Evolutionary conservation across 2,888 invertebrate genomes (phyloP), one percentile per base, ranked within the genome.

Genomic region (Cantharis rustica): DNA sequence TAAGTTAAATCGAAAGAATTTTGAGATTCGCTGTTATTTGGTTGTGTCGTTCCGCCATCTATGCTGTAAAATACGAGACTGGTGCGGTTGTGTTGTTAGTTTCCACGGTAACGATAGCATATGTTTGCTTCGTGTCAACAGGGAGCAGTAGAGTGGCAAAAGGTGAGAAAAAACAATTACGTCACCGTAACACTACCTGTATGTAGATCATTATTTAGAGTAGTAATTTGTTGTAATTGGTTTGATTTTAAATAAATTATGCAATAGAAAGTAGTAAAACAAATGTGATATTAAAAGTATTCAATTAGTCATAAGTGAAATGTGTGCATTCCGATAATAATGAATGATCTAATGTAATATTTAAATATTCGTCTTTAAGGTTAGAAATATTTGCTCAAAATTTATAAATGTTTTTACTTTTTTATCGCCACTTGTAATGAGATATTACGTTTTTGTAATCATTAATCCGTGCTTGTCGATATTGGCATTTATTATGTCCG

Each of bases 301-400:
- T 73, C 61, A 73, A 63, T 69, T 77, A 77, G 76, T 71, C 76
- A 69, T 77, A 71, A 77, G 76, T 77, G 76, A 77, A 74, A 77
- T 77, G 76, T 71, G 76, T 77, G 71, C 71, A 69, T 74, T 77
- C 73, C 76, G 23, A 66, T 47, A 47, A 47, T 47, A 66, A 66
- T 66, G 10, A 66, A 66, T 66, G 10, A 11, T 20, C 64, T 20
- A 23, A 66, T 47, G 47, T 47, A 23, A 4, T 23, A 7, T 47
- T 47, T 47, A 16, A 69, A 20, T 61, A 68, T 68, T 68, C 15
- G 72, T n/a, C 9, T 31, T 66, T 68, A 27, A 66, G 64, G 64
- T 66, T 66, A 66, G 64, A 66, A 66, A 20, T 20, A 15, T 66
- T 66, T 66, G 64, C 64, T 66, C 64, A 66, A 66, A 66, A 16